A percentile compares a stretch with the other conserved stretches of the same genome.
Conservation (phyloP, 2,888 invertebrate genomes). For the Drosophila eohydei region DNA sequence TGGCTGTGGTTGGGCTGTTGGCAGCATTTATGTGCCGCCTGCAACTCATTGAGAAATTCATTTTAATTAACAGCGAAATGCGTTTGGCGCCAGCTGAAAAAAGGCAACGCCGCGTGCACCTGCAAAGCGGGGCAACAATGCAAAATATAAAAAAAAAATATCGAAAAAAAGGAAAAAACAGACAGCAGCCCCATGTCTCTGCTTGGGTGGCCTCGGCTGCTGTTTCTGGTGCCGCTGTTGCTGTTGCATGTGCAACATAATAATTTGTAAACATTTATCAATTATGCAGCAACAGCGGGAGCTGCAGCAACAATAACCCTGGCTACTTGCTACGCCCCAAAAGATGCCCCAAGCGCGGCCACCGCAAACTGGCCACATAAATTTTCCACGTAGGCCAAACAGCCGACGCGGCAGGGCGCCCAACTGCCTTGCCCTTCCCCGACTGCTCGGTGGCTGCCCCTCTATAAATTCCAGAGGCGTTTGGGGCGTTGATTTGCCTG, state of each 20-base stretch:
- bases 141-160: slow-evolving; percentile 18
- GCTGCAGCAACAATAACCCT: slow-evolving; percentile 41
- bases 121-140: slow-evolving; percentile 34
- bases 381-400: slow-evolving; percentile 67
- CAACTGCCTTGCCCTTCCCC: background rate
- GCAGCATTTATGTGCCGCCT: slow-evolving; percentile 19
- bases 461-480: slow-evolving; percentile 42
- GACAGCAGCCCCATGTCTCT: slow-evolving; percentile 1
- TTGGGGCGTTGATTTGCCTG: slow-evolving; percentile 69
- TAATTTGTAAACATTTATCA: slow-evolving; percentile 80
- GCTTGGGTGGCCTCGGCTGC: slow-evolving; percentile 63
- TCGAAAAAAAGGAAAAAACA: background rate
- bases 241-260: slow-evolving; percentile 74
- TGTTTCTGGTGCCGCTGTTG: slow-evolving; percentile 15
- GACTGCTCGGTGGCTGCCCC: background rate
- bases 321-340: slow-evolving; percentile 56
- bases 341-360: slow-evolving; percentile 49
- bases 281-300: slow-evolving; percentile 76
- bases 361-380: slow-evolving; percentile 73
- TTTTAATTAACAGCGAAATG: slow-evolving; percentile 72
- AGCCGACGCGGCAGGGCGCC: slow-evolving; percentile 53
- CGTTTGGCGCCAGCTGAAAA: slow-evolving; percentile 52
- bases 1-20: background rate
- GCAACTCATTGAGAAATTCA: slow-evolving; percentile 54
- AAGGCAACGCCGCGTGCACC: slow-evolving; percentile 46